phyloP scores from a whole-genome alignment of 2,797 vertebrate species.

The Oreochromis grahami region DNA sequence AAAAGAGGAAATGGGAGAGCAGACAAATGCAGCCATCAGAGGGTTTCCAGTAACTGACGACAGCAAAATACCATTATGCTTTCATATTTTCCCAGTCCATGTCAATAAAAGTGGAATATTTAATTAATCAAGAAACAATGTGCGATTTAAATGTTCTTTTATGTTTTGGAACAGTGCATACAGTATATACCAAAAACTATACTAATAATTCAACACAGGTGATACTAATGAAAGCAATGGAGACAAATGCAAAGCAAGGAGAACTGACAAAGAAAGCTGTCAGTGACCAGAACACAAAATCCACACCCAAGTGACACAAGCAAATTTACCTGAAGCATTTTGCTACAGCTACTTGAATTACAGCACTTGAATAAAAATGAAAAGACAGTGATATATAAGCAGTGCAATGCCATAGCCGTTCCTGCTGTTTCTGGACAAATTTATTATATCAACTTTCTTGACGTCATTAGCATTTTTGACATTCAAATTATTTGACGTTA shows the following conservation, averaged over 20 bases:
- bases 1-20: background rate
- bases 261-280: background rate
- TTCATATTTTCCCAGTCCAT: accelerated
- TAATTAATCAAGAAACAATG: background rate
- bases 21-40: background rate
- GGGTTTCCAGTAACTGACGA: background rate
- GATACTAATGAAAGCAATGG: background rate
- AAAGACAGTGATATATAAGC: background rate
- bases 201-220: background rate
- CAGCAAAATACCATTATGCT: background rate
- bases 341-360: background rate
- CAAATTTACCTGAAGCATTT: background rate
- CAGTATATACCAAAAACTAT: background rate
- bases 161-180: background rate
- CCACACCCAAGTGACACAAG: background rate
- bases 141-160: background rate
- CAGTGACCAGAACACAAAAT: background rate
- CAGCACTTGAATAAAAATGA: background rate
- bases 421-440: no score
- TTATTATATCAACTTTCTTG: no score
- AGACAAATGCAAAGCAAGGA: background rate
- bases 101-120: accelerated
- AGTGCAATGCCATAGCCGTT: background rate
- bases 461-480: no score
- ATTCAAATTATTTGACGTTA: background rate